Evolutionary conservation across 2,113 vertebrate genomes (phyloP), one percentile per base, ranked within the genome.

Genomic region (Chionis minor): DNA sequence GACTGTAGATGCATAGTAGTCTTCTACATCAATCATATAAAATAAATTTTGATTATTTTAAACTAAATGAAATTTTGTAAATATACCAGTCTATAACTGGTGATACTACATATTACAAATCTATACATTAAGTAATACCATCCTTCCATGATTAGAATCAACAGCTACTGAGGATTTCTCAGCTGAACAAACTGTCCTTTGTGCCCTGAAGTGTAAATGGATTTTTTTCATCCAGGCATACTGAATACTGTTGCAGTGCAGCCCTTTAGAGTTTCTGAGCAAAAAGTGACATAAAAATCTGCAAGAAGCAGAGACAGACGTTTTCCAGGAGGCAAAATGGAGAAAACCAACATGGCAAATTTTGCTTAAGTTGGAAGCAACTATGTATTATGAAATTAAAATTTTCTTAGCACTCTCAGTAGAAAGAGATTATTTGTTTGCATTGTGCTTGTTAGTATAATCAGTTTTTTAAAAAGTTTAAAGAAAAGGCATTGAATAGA

Each of bases 61-160:
- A 82, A 54, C 5, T 26, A 51, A 45, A 55, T n/a, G 2, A 61
- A 28, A 11, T 19, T 21, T 62, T 30, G 15, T 14, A 12, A 47
- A 62, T 54, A 58, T 19, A 9, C 0, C 1, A 30, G 3, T 6
- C 21, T 38, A 19, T 51, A 56, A 26, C 19, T 44, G 40, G 38
- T 2, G 63, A 63, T 44, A n/a, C 8, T 52, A 6, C 0, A 0
- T 40, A 15, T 52, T 58, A 27, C 2, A 58, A 69, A 71, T 19
- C 24, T 70, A 28, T 42, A 55, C 15, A 56, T 38, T 52, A 63
- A 72, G 14, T n/a, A 75, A 66, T 18, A 30, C 6, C 35, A 3
- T 21, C 2, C 22, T 65, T 58, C 20, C 23, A 22, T 62, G 4
- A 70, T 66, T 81, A 84, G 13, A 86, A 77, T 26, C 6, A 61